These are phyloP conservation scores for Oasisia sp. DNA, from an alignment of 2,888 invertebrate species.

Conservation along the genomic window DNA sequence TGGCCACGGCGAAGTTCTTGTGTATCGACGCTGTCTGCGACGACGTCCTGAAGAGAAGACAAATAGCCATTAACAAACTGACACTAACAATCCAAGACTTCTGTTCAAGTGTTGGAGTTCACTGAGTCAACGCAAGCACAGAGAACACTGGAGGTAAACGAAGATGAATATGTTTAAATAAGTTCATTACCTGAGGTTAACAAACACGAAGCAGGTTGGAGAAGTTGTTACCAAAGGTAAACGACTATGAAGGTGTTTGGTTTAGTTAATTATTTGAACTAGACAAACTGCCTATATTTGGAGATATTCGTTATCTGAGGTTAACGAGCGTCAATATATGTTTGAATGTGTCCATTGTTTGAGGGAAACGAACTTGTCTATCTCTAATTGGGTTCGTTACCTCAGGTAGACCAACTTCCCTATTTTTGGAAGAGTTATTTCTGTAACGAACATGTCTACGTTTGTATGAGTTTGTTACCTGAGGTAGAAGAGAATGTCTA, in stretches of 20 bases:
- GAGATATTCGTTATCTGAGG: too few species aligned
- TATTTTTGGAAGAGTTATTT: background rate
- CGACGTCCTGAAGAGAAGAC: slow-evolving; percentile 54
- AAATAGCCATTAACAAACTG: background rate
- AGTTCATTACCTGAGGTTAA: too few species aligned
- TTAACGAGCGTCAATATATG: background rate
- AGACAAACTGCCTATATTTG: too few species aligned
- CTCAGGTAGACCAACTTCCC: background rate
- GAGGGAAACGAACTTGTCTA: background rate
- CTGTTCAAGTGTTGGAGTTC: background rate
- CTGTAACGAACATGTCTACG: background rate
- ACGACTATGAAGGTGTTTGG: too few species aligned
- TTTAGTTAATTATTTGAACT: too few species aligned
- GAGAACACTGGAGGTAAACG: too few species aligned
- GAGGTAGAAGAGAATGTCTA: too few species aligned
- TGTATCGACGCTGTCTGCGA: slow-evolving; percentile 64
- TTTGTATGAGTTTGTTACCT: too few species aligned
- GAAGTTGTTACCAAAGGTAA: too few species aligned
- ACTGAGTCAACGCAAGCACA: too few species aligned
- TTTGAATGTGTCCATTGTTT: background rate
- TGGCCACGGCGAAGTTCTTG: slow-evolving; percentile 62
- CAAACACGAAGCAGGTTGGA: too few species aligned
- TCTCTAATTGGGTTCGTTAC: background rate
- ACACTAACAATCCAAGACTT: background rate
- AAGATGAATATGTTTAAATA: too few species aligned